These are phyloP conservation scores for Thalassaphorura encarpata DNA, from an alignment of 1,140 invertebrate genomes.

Conservation along the genomic window DNA sequence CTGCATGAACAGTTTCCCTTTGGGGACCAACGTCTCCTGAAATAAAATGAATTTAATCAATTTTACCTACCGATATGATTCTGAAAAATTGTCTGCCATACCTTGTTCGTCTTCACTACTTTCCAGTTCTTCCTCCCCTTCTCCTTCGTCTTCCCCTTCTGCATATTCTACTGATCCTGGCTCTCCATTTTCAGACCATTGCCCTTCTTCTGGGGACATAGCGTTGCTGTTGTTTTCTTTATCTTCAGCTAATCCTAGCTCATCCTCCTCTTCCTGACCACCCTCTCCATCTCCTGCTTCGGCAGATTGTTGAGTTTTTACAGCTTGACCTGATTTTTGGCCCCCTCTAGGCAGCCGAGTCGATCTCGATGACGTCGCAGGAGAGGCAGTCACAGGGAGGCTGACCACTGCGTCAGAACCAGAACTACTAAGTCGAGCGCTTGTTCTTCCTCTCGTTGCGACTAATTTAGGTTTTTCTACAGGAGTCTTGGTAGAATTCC, in stretches of 20 bases:
- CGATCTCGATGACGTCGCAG: not conserved
- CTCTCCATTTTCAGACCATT: not conserved
- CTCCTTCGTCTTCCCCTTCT: not conserved
- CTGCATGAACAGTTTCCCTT: not conserved
- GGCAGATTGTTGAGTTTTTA: not conserved
- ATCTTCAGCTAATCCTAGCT: not conserved
- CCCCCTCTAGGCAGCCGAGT: not conserved
- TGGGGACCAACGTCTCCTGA: not conserved
- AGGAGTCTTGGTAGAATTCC: not conserved
- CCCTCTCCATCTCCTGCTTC: not conserved
- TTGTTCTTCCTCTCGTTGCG: not conserved
- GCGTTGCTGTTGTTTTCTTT: too few relatives aligned
- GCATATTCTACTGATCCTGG: not conserved
- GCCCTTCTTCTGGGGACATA: too few relatives aligned
- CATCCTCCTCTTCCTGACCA: not conserved
- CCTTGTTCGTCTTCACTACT: not conserved
- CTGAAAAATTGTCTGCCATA: not conserved
- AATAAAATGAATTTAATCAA: not conserved
- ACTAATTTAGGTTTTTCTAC: not conserved
- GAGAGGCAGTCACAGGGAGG: not conserved
- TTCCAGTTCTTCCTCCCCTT: not conserved
- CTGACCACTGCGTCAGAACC: too few relatives aligned
- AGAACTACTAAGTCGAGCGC: too few relatives aligned
- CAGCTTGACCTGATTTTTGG: not conserved
- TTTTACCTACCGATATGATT: not conserved